A percentile compares a stretch with the other conserved stretches of the same genome.
Conservation (phyloP, 2,113 vertebrate genomes). For the Cheilinus undulatus region DNA sequence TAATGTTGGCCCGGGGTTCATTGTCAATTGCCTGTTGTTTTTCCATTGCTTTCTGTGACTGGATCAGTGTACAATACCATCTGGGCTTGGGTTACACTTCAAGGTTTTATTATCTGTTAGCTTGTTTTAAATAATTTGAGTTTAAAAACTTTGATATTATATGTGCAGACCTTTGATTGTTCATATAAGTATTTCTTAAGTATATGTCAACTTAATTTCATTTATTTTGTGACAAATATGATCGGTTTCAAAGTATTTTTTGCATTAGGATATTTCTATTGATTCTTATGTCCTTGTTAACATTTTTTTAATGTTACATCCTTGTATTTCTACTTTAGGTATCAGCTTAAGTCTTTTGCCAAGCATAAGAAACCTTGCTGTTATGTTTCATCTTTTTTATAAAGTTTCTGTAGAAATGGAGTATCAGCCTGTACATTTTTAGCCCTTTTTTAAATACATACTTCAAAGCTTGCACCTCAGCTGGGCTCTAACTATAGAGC, state of each 20-base stretch:
- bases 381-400: background rate
- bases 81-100: conserved; percentile 32
- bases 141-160: too few relatives aligned
- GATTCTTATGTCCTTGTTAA: too few relatives aligned
- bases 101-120: too few relatives aligned
- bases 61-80: conserved; percentile 51
- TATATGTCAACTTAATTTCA: too few relatives aligned
- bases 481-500: background rate
- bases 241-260: too few relatives aligned
- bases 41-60: conserved; percentile 69
- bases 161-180: too few relatives aligned
- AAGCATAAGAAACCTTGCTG: background rate
- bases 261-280: too few relatives aligned
- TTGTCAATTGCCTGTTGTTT: conserved; percentile 60
- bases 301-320: too few relatives aligned
- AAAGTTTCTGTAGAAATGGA: background rate
- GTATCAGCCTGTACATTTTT: background rate
- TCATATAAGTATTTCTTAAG: too few relatives aligned
- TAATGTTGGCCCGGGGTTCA: conserved; percentile 66
- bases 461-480: background rate
- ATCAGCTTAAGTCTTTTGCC: background rate
- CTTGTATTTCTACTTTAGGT: background rate
- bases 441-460: background rate
- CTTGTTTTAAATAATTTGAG: too few relatives aligned
- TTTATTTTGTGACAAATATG: too few relatives aligned